Conservation (phyloP, 2,888 invertebrate species). For the Hydropsyche betteni region DNA sequence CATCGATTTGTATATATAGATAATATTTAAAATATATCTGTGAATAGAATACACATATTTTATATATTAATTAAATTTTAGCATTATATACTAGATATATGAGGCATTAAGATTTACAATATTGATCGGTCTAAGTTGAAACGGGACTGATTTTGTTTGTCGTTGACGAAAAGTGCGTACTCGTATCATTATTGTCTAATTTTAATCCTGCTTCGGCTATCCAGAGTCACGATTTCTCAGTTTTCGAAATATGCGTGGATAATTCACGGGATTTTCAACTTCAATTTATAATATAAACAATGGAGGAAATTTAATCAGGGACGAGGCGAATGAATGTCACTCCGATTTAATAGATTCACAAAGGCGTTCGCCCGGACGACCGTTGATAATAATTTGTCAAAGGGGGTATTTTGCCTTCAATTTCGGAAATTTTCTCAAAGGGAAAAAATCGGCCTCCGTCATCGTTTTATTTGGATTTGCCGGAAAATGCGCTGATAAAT, state of each 20-base stretch:
- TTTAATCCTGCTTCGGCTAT: slow-evolving; percentile 16
- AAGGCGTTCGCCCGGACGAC: slow-evolving; percentile 20
- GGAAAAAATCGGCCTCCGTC: too few species aligned
- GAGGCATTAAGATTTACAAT: neutral
- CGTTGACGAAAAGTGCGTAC: neutral
- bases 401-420: slow-evolving; percentile 27
- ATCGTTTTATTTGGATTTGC: too few species aligned
- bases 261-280: slow-evolving; percentile 24
- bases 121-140: neutral
- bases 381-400: slow-evolving; percentile 33
- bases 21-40: neutral
- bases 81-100: too few species aligned
- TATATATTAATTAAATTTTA: neutral
- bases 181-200: neutral
- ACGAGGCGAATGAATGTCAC: slow-evolving; percentile 27
- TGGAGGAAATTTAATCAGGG: slow-evolving; percentile 28
- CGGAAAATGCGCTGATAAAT: too few species aligned
- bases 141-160: neutral
- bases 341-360: slow-evolving; percentile 32
- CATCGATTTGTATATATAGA: neutral
- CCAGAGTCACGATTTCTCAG: slow-evolving; percentile 12
- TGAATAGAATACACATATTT: neutral
- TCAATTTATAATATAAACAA: slow-evolving; percentile 31
- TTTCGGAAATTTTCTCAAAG: neutral
- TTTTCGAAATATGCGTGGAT: slow-evolving; percentile 14